Evolutionary conservation across 2,888 invertebrate species (phyloP), one percentile per base, ranked within the genome.

Genomic region (Mechanitis mazaeus): DNA sequence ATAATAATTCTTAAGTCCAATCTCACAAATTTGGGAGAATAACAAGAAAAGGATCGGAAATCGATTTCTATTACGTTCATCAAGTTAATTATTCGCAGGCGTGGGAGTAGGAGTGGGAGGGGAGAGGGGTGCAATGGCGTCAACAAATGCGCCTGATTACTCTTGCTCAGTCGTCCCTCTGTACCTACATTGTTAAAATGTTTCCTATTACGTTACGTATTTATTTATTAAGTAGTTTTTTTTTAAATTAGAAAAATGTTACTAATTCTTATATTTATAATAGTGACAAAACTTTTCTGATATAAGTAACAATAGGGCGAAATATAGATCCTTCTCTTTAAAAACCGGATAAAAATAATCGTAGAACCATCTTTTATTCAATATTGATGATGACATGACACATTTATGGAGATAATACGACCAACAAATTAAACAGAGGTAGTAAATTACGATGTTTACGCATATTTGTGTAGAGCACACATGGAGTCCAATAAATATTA

Each of bases 131-230:
- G 64, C 64, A 67, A 73, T 66, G 72, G 72, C 68, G 76, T 79
- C 81, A 84, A 87, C 87, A 84, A 87, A 86, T 87, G 85, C 80
- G 78, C 80, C 84, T 87, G 87, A 87, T 88, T 87, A 87, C 83
- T 76, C 78, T 42, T 42, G 42, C 42, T 7, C 50, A 50, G 9
- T 50, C 50, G 50, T 65, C 64, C 67, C 31, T 31, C 31, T 50
- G 28, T 31, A 31, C 28, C 31, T 31, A 50, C 50, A 50, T 50
- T 42, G 31, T 50, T 31, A 50, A 31, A 11, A 50, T 50, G 11
- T 50, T 31, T 31, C 31, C 31, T 50, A 3, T 31, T 7, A 9
- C 50, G 31, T 28, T 31, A 31, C 9, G 42, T 2, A 11, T 42
- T 42, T 42, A 42, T 42, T 42, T 42, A 42, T 42, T 42, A 3